Evolutionary conservation across 2,113 vertebrate genomes (phyloP), one percentile per base, ranked within the genome.

Genomic region (Saimiri boliviensis): DNA sequence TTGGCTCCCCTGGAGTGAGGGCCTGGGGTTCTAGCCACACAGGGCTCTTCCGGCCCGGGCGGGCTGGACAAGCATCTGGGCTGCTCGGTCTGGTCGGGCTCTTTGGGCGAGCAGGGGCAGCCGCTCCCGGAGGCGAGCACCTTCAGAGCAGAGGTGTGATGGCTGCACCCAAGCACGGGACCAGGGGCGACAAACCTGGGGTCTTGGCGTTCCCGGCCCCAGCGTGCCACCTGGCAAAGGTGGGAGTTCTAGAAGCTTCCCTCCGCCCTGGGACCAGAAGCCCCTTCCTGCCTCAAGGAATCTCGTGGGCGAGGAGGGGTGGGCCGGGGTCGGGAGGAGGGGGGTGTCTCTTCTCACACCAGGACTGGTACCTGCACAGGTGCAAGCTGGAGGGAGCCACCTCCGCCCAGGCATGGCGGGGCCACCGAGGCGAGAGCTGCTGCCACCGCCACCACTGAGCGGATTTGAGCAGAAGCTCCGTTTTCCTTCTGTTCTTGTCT

Each of bases 401-500:
- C 49, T n/a, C 5, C 0, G 5, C 66, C 3, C 27, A 77, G 82
- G 60, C 73, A 25, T 0, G 3, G n/a, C 2, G 0, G 87, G 66
- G 12, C 94, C 89, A 97, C 95, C 49, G 2, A 94, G 85, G 81
- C 11, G 20, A 37, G 85, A 94, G 91, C 91, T 0, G 25, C 63
- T 3, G 9, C 77, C 8, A 19, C 63, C 14, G 9, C 77, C 14
- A 25, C 66, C 16, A 3, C 70, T 0, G 30, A 23, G 56, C 49
- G 13, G 95, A 92, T 96, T 85, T 76, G 77, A 93, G 95, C 93
- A 35, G 94, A 94, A 91, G 91, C 94, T 95, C 82, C 23, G 23
- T 77, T 84, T 68, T 96, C 70, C 91, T 85, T 96, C 94, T 96
- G 96, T 97, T 96, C 95, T 96, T 35, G 52, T 97, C 93, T 97